phyloP scores from a whole-genome alignment of 2,113 vertebrate species.

The Brienomyrus longianalis region DNA sequence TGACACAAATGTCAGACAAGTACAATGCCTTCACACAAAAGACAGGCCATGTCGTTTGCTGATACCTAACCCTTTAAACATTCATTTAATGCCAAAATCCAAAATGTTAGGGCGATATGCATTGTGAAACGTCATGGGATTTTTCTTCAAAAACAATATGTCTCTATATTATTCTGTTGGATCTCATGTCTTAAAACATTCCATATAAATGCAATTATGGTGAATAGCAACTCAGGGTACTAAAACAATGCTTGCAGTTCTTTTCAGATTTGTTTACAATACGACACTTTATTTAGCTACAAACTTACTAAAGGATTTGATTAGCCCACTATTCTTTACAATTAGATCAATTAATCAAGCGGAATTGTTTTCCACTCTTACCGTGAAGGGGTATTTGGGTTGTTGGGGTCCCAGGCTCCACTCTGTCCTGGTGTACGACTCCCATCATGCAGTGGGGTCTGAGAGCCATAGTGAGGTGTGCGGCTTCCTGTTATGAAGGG shows the following conservation, averaged over 20 bases:
- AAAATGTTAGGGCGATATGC: neutral
- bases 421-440: conserved; percentile 90
- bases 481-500: conserved; percentile 63
- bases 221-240: neutral
- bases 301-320: neutral
- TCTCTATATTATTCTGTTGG: neutral
- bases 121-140: neutral
- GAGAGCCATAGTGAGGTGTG: conserved; percentile 86
- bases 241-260: neutral
- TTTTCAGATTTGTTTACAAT: neutral
- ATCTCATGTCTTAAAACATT: neutral
- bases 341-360: neutral
- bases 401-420: conserved; percentile 89
- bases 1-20: neutral
- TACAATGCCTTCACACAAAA: neutral
- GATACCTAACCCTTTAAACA: neutral
- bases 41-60: neutral
- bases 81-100: neutral
- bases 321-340: neutral
- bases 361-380: conserved; percentile 28
- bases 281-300: neutral
- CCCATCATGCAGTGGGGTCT: conserved; percentile 85
- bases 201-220: neutral
- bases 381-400: conserved; percentile 89
- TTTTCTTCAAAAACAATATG: neutral